Conservation (phyloP, 2,888 invertebrate species). For the Embidobia sp. region DNA sequence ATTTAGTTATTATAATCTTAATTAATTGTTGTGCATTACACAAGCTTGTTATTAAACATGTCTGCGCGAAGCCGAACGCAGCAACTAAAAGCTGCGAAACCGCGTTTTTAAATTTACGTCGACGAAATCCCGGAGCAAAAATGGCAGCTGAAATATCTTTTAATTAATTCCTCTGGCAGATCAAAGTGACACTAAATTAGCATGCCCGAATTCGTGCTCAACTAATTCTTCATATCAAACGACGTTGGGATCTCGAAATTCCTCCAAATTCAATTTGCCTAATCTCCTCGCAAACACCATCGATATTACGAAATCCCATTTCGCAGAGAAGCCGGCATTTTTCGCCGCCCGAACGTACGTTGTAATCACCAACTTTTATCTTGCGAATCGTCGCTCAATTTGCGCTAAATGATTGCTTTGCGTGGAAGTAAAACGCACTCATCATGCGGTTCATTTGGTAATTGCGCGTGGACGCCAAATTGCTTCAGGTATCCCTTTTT, state of each 20-base stretch:
- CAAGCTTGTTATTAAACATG: too few relatives aligned
- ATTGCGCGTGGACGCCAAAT: slow-evolving; percentile 33
- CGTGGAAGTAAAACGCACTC: slow-evolving; percentile 43
- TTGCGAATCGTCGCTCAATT: slow-evolving; percentile 31
- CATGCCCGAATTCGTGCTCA: background rate
- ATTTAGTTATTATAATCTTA: too few relatives aligned
- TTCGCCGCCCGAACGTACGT: background rate
- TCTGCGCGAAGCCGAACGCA: too few relatives aligned
- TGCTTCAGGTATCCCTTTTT: slow-evolving; percentile 24
- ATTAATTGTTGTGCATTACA: too few relatives aligned
- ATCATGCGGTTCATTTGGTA: slow-evolving; percentile 46
- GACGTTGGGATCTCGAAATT: background rate
- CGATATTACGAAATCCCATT: slow-evolving; percentile 14
- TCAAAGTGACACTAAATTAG: background rate
- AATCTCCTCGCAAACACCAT: slow-evolving; percentile 8
- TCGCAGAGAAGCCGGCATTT: background rate
- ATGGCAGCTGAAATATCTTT: too few relatives aligned
- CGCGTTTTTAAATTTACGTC: too few relatives aligned
- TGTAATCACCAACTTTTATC: slow-evolving; percentile 24
- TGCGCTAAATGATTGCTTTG: slow-evolving; percentile 38
- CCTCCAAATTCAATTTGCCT: slow-evolving; percentile 20
- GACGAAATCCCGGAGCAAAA: background rate
- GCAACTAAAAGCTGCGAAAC: background rate
- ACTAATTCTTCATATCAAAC: slow-evolving; percentile 18
- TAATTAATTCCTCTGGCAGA: too few relatives aligned